Evolutionary conservation across 2,888 invertebrate species (phyloP), one percentile per base, ranked within the genome.

Genomic region (Brassicogethes aeneus): DNA sequence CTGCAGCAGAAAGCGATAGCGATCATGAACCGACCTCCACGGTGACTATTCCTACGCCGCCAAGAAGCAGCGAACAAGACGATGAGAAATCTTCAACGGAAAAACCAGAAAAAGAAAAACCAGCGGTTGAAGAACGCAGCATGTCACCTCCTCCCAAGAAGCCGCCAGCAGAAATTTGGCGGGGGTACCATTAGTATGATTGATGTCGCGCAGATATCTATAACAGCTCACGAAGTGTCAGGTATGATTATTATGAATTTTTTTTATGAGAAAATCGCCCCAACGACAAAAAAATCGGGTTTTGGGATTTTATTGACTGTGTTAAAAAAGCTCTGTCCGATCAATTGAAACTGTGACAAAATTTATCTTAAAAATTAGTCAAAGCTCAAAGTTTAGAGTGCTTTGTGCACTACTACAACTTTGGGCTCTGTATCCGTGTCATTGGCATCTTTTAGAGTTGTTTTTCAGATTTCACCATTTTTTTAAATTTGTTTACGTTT

Each of bases 141-240:
- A 47, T 40, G 10, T 56, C 61, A 1, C 60, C 61, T 3, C 50
- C 55, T 16, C 51, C 48, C 16, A 48, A 44, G 40, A 55, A 59
- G 17, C 57, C 58, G 36, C 55, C 60, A 2, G 46, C 52, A 15
- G 60, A 61, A 46, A 54, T 68, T 17, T 91, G 90, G 90, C 82
- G 81, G 44, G n/a, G 94, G 94, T 1, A 82, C 80, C 48, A 81
- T 94, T 3, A 85, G 82, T 57, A 93, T 93, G 90, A 82, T 86
- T 3, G 94, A 94, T 59, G 88, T 93, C 1, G 86, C 91, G 0
- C 82, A 88, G 53, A 91, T 93, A 59, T 81, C 85, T 52, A 85
- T 90, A 5, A 79, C 82, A 8, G 84, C 90, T 2, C 83, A 86
- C 60, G 81, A 85, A 62, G 85, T 91, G 33, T 66, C 67, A 17